These are phyloP conservation scores for Eptesicus fuscus DNA, from an alignment of 2,113 vertebrate species.

Conservation along the genomic window DNA sequence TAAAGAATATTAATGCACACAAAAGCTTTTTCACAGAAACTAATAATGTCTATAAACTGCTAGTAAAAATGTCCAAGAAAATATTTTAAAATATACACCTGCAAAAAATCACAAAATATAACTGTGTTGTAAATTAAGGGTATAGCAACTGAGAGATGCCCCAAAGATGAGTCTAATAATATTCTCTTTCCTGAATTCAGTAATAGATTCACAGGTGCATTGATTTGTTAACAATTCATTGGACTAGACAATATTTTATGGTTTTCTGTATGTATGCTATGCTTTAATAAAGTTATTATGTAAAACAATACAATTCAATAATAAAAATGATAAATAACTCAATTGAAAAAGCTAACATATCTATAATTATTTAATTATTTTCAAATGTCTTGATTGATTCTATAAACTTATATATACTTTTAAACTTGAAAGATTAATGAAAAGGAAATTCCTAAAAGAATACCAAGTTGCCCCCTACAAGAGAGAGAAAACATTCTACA, in stretches of 20 bases:
- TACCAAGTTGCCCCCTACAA: neutral
- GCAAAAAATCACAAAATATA: neutral
- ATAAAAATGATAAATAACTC: neutral
- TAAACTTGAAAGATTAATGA: neutral
- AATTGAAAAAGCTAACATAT: neutral
- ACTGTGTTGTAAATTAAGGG: neutral
- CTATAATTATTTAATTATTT: neutral
- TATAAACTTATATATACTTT: neutral
- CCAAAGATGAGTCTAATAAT: neutral
- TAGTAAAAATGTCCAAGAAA: neutral
- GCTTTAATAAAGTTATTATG: neutral
- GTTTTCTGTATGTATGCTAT: neutral
- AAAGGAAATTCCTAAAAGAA: neutral
- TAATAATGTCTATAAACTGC: neutral
- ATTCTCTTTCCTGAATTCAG: neutral
- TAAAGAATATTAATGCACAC: neutral
- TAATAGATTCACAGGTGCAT: neutral
- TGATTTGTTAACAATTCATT: neutral
- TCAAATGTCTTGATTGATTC: neutral
- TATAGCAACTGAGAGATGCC: neutral
- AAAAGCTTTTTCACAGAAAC: neutral
- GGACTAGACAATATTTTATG: neutral
- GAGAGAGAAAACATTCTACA: neutral
- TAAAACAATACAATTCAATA: neutral
- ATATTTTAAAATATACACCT: neutral